Base-by-base conservation (phyloP, 2,113 vertebrate genomes). In the Ivindomyrus marchei region DNA sequence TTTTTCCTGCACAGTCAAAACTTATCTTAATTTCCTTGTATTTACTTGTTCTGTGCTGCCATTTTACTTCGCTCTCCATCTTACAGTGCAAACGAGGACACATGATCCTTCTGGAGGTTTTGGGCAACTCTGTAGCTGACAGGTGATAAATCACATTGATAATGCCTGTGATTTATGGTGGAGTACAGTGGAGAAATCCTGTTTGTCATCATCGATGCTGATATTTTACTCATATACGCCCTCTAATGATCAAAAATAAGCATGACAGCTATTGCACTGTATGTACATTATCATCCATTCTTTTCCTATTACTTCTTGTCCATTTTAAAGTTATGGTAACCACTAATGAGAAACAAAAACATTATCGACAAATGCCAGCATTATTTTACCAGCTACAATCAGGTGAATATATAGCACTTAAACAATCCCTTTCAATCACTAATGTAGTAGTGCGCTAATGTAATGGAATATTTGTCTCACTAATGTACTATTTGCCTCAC, bases 141-240 rank as follows among this genome's bases (percentile, higher is more conserved):
- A n/a, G 49, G 85, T 87, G 56, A 53, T 87, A 42, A 87, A 53
- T 87, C 49, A 56, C 50, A 87, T 39, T 53, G 24, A 50, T 50
- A 86, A 86, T 86, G 84, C 24, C 9, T 31, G 46, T 50, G 46
- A n/a, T 27, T 27, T 47, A 50, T 50, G 84, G 21, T 47, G 84
- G 3, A 85, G 24, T 13, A 86, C 24, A 47, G 47, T 21, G 84
- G 45, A 50, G 83, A 45, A 27, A n/a, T 8, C 10, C 49, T 87
- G 85, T 31, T 27, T 27, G 11, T 31, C 19, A 53, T 17, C 85
- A 39, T 19, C 6, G 19, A 85, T 45, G 42, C 27, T 53, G 85
- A 36, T 87, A 31, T 53, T 87, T 47, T 58, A 85, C 77, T 89
- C 89, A 58, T 31, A 58, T 8, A 47, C 19, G 89, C 77, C 89